Conservation (phyloP, 2,113 vertebrate genomes). For the Bubo scandiacus region DNA sequence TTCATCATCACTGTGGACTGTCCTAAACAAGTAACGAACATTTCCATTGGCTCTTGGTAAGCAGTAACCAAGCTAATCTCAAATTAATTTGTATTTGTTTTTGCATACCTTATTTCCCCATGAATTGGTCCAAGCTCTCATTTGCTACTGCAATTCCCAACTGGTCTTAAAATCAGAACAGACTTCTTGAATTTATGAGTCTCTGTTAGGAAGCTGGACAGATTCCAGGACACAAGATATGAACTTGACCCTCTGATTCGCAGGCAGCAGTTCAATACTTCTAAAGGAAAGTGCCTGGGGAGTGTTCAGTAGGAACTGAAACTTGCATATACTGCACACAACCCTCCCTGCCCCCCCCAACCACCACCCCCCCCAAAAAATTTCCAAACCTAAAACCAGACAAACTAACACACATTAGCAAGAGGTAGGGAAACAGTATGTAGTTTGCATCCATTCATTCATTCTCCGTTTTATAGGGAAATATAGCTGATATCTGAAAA, state of each 20-base stretch:
- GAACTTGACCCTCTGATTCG: background rate
- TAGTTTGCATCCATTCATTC: background rate
- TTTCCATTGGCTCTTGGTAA: background rate
- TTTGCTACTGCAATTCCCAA: constrained; percentile 9
- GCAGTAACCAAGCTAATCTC: background rate
- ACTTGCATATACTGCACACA: background rate
- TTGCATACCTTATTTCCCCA: background rate
- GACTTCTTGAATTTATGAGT: background rate
- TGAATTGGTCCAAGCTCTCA: background rate
- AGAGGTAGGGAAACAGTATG: background rate
- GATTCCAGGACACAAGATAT: background rate
- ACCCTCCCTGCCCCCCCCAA: background rate
- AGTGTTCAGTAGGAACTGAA: background rate
- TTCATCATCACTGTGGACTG: background rate
- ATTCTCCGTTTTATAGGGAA: background rate
- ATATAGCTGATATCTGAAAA: background rate
- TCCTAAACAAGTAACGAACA: background rate
- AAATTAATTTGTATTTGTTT: background rate
- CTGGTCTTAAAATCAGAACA: background rate
- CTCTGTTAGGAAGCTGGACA: background rate
- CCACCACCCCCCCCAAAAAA: background rate
- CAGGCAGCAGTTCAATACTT: background rate
- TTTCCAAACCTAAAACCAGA: background rate
- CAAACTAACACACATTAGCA: background rate
- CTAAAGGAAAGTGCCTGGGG: background rate